These are phyloP conservation scores for Chaetura pelagica DNA, from an alignment of 2,113 vertebrate genomes.

Conservation along the genomic window DNA sequence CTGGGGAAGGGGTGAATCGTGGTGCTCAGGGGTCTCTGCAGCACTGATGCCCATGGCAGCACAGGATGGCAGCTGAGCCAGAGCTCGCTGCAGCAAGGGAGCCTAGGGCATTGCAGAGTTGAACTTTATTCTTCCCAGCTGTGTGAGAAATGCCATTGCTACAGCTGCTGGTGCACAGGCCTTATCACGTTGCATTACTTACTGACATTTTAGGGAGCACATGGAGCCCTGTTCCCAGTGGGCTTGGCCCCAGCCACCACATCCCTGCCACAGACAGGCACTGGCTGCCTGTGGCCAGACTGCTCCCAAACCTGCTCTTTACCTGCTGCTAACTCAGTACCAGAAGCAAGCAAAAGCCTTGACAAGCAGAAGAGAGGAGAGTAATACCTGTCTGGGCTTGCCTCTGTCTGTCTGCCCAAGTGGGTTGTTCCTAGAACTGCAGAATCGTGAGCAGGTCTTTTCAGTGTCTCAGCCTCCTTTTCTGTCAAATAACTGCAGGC, in stretches of 20 bases:
- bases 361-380: neutral
- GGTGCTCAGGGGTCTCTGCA: neutral
- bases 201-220: conserved; percentile 58
- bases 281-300: neutral
- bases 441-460: neutral
- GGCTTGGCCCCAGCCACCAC: neutral
- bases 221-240: neutral
- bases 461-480: neutral
- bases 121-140: conserved; percentile 52
- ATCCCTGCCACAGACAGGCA: neutral
- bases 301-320: neutral
- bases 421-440: neutral
- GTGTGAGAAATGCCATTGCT: conserved; percentile 56
- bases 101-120: neutral
- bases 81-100: neutral
- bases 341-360: neutral
- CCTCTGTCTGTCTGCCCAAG: neutral
- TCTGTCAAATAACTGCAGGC: neutral
- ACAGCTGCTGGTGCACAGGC: neutral
- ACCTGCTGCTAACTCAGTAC: neutral
- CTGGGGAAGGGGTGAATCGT: neutral
- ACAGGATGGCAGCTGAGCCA: accelerated
- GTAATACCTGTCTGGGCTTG: neutral
- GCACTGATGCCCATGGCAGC: neutral
- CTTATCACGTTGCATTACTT: conserved; percentile 44